Conservation (phyloP, 2,797 vertebrate genomes). For the Tinamus major region DNA sequence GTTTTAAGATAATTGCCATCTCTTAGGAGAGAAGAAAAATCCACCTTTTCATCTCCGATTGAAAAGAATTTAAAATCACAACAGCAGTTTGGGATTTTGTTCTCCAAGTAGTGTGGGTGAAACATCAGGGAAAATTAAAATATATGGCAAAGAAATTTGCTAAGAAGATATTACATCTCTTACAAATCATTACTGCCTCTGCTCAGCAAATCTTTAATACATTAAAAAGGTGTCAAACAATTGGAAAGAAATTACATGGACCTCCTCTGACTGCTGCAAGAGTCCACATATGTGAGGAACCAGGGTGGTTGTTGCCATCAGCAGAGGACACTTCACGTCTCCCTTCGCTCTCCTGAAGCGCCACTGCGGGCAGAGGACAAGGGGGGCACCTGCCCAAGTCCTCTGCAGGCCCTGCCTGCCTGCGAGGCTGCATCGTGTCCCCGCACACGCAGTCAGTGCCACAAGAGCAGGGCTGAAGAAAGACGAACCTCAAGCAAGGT, state of each 20-base stretch:
- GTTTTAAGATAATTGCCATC: conserved; percentile 57
- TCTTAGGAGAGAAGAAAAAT: conserved; percentile 44
- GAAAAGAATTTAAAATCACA: conserved; percentile 64
- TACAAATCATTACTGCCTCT: conserved; percentile 50
- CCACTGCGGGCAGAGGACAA: neutral
- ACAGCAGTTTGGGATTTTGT: conserved; percentile 45
- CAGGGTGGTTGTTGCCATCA: neutral
- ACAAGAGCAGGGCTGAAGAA: neutral
- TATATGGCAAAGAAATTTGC: conserved; percentile 33
- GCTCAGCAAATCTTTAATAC: conserved; percentile 12
- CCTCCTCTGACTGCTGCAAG: neutral
- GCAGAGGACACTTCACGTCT: neutral
- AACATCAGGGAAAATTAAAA: conserved; percentile 50
- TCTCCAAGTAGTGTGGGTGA: conserved; percentile 46
- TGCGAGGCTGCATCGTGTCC: neutral
- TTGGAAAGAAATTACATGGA: conserved; percentile 38
- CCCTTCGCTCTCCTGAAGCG: neutral
- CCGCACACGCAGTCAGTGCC: neutral
- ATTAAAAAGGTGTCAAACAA: conserved; percentile 49
- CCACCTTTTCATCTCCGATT: conserved; percentile 44
- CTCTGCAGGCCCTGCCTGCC: neutral
- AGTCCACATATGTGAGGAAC: neutral
- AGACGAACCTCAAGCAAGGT: neutral
- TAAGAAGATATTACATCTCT: conserved; percentile 37
- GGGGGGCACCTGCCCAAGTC: neutral